Evolutionary conservation across 2,797 vertebrate species (phyloP).

Genomic region (Arnoldichthys spilopterus): DNA sequence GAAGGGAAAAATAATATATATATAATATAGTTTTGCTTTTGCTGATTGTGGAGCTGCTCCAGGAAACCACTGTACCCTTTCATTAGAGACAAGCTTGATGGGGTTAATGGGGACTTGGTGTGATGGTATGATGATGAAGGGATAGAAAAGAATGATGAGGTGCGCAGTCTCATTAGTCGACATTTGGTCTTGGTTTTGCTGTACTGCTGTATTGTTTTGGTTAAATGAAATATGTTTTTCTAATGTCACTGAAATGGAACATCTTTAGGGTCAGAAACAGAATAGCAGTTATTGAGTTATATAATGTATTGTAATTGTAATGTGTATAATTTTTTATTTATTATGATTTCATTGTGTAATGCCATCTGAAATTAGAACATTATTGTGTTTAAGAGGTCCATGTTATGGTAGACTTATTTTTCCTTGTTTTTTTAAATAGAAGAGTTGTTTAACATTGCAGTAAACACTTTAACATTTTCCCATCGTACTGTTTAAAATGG

Average conservation of each 20-base stretch:
- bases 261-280: not conserved
- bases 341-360: not conserved
- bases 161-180: conserved; percentile 1
- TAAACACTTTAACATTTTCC: no score
- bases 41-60: conserved; percentile 37
- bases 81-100: conserved; percentile 31
- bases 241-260: conserved; percentile 31
- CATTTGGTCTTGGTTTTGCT: conserved; percentile 25
- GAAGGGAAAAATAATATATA: conserved; percentile 13
- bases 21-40: conserved; percentile 40
- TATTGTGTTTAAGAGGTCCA: not conserved
- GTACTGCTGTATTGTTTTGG: not conserved
- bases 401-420: not conserved
- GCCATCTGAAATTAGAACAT: no score
- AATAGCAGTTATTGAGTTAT: conserved; percentile 13
- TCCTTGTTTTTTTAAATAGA: not conserved
- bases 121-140: conserved; percentile 29
- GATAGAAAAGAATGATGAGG: conserved; percentile 20
- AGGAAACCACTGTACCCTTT: conserved; percentile 27
- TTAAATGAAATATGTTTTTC: conserved; percentile 23
- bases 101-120: conserved; percentile 12
- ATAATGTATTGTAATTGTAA: no score
- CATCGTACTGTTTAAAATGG: not conserved
- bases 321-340: no score
- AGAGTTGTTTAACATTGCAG: not conserved